Conservation (phyloP, 2,888 invertebrate genomes). For the Dryomyza anilis region DNA sequence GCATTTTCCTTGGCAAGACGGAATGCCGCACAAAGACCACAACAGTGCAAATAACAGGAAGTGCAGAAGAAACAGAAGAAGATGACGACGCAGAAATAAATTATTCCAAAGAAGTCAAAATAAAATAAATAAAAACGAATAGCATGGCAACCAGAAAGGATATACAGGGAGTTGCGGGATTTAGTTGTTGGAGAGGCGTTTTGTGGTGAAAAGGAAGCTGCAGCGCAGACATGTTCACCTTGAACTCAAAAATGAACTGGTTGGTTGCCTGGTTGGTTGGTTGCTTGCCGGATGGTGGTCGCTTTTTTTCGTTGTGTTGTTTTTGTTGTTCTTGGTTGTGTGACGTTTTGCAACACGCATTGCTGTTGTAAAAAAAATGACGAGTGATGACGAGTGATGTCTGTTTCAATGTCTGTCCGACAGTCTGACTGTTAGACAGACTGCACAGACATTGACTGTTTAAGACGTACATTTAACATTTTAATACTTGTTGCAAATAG, state of each 20-base stretch:
- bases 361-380: no score
- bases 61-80: background rate
- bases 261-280: background rate
- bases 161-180: no score
- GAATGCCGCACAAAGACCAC: background rate
- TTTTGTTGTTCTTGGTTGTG: background rate
- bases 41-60: background rate
- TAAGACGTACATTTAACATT: no score
- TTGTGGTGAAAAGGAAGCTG: background rate
- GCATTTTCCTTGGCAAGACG: no score
- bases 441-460: background rate
- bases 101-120: background rate
- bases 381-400: no score
- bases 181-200: background rate
- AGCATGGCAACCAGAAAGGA: background rate
- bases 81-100: background rate
- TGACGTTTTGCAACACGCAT: background rate
- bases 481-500: no score
- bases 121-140: background rate
- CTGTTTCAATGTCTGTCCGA: background rate
- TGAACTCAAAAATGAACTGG: slow-evolving; percentile 50
- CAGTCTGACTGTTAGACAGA: background rate
- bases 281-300: background rate
- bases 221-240: slow-evolving; percentile 41
- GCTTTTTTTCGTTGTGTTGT: background rate